A percentile compares a stretch with the other conserved stretches of the same genome.
phyloP scores from a whole-genome alignment of 1,140 invertebrate genomes.

The Asobara japonica region DNA sequence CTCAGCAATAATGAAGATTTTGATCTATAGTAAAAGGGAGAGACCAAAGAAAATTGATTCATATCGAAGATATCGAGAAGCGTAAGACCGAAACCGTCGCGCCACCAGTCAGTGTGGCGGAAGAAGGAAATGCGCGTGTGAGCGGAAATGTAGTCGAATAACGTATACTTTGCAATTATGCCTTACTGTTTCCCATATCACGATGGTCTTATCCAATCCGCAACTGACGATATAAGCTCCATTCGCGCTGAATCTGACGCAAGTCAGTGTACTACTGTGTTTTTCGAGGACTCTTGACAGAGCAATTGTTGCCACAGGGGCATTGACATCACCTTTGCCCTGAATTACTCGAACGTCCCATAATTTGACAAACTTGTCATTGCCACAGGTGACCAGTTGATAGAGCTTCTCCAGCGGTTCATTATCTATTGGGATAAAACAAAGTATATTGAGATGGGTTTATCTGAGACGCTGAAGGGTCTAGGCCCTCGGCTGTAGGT shows the following conservation, averaged over 20 bases:
- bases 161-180: not conserved
- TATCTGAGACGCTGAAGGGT: too few relatives aligned
- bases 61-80: too few relatives aligned
- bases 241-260: conserved; percentile 71
- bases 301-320: conserved; percentile 44
- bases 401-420: conserved; percentile 66
- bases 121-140: too few relatives aligned
- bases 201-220: conserved; percentile 76
- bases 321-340: conserved; percentile 45
- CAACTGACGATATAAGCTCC: conserved; percentile 73
- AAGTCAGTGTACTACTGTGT: conserved; percentile 70
- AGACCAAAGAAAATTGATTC: too few relatives aligned
- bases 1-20: too few relatives aligned
- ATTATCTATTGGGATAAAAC: conserved; percentile 49
- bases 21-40: too few relatives aligned
- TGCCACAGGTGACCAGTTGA: conserved; percentile 75
- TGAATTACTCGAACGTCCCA: conserved; percentile 71
- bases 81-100: too few relatives aligned
- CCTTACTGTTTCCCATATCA: conserved; percentile 74
- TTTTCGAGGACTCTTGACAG: conserved; percentile 53
- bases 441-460: too few relatives aligned
- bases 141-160: too few relatives aligned
- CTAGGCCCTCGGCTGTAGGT: not conserved
- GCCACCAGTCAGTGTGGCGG: too few relatives aligned
- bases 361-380: conserved; percentile 78